phyloP scores from a whole-genome alignment of 2,888 invertebrate species.

The Lamellibrachia columna region DNA sequence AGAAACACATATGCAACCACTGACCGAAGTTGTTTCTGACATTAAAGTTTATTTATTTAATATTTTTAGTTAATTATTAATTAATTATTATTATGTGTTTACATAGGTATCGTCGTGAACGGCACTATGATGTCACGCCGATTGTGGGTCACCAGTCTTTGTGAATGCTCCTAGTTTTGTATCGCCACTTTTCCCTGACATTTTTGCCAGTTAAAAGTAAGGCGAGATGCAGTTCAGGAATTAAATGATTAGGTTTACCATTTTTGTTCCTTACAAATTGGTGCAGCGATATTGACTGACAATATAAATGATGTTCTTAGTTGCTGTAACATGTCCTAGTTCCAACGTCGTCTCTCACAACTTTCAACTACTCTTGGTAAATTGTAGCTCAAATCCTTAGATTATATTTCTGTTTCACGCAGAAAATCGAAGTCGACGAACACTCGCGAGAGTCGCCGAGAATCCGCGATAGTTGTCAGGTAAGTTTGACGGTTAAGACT shows the following conservation, averaged over 20 bases:
- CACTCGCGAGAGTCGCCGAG: background rate
- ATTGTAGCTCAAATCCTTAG: too few species aligned
- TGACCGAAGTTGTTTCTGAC: background rate
- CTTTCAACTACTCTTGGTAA: background rate
- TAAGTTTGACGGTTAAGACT: background rate
- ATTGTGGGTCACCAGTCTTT: too few species aligned
- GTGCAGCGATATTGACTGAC: too few species aligned
- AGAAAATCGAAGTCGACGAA: background rate
- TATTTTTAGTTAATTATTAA: background rate
- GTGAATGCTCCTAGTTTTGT: too few species aligned
- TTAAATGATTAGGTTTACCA: too few species aligned
- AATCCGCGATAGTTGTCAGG: background rate
- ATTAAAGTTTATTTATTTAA: background rate
- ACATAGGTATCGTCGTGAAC: background rate
- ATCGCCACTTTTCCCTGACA: too few species aligned
- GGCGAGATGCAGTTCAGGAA: too few species aligned
- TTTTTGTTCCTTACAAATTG: too few species aligned
- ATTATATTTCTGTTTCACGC: background rate
- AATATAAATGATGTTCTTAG: too few species aligned
- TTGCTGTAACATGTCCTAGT: too few species aligned
- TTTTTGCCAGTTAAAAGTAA: too few species aligned
- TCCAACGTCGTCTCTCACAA: background rate
- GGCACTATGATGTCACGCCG: background rate
- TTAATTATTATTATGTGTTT: background rate
- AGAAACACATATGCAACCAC: background rate